Conservation (phyloP, 2,888 invertebrate species). For the Punctoribates punctum region DNA sequence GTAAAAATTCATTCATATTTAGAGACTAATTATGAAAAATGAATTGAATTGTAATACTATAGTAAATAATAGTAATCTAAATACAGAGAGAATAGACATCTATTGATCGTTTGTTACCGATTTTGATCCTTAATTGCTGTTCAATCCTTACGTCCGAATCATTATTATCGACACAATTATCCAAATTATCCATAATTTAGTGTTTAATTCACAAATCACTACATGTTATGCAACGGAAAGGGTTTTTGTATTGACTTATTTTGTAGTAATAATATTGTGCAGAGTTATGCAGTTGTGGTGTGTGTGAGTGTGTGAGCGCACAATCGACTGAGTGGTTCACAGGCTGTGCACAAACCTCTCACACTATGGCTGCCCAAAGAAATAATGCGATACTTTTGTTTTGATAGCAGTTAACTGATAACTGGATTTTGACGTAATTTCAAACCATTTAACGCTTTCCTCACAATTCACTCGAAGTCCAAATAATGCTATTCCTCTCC, state of each 20-base stretch:
- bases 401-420: too few relatives aligned
- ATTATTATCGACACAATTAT: slow-evolving; percentile 21
- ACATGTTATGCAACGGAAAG: slow-evolving; percentile 26
- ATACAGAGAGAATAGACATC: not conserved
- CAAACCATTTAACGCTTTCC: too few relatives aligned
- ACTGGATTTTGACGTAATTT: too few relatives aligned
- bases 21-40: slow-evolving; percentile 1
- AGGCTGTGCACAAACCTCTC: too few relatives aligned
- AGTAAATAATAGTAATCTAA: too few relatives aligned
- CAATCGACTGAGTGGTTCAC: too few relatives aligned
- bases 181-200: slow-evolving; percentile 22
- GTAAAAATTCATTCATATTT: slow-evolving; percentile 29
- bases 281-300: too few relatives aligned
- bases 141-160: slow-evolving; percentile 38
- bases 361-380: too few relatives aligned
- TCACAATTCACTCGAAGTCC: too few relatives aligned
- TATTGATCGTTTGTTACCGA: slow-evolving; percentile 11
- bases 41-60: not conserved
- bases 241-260: not conserved
- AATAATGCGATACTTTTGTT: too few relatives aligned
- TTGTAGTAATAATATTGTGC: not conserved
- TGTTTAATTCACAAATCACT: slow-evolving; percentile 7
- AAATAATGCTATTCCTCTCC: too few relatives aligned
- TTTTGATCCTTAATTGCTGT: slow-evolving; percentile 40
- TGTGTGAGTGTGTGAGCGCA: too few relatives aligned